Evolutionary conservation across 2,797 vertebrate genomes (phyloP), one percentile per base, ranked within the genome.

Genomic region (Karalla daura): DNA sequence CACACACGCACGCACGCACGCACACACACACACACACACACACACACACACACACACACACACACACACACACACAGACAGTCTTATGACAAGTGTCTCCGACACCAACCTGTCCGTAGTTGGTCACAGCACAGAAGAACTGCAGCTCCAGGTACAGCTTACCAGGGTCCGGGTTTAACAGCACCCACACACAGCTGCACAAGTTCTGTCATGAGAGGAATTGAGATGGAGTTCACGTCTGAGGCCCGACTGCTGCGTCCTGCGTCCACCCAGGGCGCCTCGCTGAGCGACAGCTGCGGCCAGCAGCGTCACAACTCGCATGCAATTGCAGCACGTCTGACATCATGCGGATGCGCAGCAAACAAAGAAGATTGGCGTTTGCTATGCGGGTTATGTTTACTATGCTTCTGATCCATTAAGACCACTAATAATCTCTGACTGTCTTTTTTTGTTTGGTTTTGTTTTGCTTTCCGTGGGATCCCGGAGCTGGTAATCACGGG

Each of bases 71-170:
- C 44, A 40, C n/a, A 10, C 11, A 43, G 4, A 36, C 18, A 52
- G 18, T 63, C 39, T 20, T 4, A 0, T 2, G 15, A 2, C n/a
- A n/a, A 21, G 21, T 30, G 52, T 69, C 20, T 10, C 15, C 23
- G 50, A 55, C 23, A 70, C 67, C 35, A 91, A 99, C 98, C 96
- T 99, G 98, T 71, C 96, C 98, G 80, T 95, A 99, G 92, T 97
- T 99, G 86, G 94, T 92, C 25, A 97, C 93, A 14, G 96, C 96
- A 88, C 97, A 99, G 91, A 98, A 98, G 89, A 99, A 98, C 85
- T 96, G 96, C 86, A 99, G 83, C 83, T 99, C 98, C 75, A 99
- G 87, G 74, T 99, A 99, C 0, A 99, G 95, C 60, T 92, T 91
- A 25, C 98, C 97, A 37, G 96, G 96, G 59, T 94, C 91, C 7